phyloP scores from a whole-genome alignment of 2,888 invertebrate species.

The Plebejus melissa region DNA sequence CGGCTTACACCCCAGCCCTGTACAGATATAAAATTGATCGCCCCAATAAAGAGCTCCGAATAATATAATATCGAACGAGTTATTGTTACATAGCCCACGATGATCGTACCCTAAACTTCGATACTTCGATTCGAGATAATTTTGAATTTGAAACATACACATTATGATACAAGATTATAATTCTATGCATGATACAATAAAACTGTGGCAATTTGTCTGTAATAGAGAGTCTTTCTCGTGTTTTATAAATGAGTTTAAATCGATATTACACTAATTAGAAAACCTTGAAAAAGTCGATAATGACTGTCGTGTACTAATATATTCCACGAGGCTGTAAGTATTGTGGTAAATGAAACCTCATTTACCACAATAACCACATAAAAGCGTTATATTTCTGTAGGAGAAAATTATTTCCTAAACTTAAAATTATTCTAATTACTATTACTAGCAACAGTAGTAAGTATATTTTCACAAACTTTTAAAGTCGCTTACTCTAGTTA shows the following conservation, averaged over 20 bases:
- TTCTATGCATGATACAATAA: neutral
- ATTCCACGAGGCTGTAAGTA: neutral
- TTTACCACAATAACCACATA: too few species aligned
- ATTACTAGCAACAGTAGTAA: too few species aligned
- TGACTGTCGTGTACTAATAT: neutral
- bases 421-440: too few species aligned
- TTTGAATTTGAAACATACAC: neutral
- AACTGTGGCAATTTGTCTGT: neutral
- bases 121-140: neutral
- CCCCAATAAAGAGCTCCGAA: neutral
- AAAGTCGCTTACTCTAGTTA: too few species aligned
- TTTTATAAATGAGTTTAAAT: neutral
- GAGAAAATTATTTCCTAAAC: too few species aligned
- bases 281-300: constrained; percentile 6
- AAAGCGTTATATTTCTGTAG: too few species aligned
- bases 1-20: neutral
- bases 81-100: constrained; percentile 32
- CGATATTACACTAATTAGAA: neutral
- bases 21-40: constrained; percentile 1
- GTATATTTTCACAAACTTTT: too few species aligned
- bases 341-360: too few species aligned
- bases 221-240: neutral
- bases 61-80: constrained; percentile 39
- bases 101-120: neutral
- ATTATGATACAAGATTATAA: neutral